Percentiles rank a stretch among this genome's conserved stretches.
Conservation (phyloP, 2,797 vertebrate species). For the Psittacula echo region DNA sequence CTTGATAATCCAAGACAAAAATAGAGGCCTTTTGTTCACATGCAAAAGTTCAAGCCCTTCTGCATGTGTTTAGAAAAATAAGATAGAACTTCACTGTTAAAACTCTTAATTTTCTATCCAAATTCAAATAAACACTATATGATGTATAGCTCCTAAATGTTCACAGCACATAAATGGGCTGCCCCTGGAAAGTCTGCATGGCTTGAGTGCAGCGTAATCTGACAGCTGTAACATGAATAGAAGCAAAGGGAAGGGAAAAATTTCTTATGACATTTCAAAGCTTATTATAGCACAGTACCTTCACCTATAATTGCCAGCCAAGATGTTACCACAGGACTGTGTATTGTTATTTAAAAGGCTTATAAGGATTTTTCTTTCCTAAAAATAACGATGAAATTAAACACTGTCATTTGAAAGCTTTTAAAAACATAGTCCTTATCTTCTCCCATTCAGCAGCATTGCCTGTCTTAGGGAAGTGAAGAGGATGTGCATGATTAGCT, state of each 20-base stretch:
- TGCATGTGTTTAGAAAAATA: neutral
- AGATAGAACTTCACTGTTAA: neutral
- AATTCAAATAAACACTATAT: neutral
- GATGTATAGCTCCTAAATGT: neutral
- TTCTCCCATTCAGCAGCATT: neutral
- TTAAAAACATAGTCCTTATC: slow-evolving; percentile 32
- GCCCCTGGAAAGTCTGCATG: neutral
- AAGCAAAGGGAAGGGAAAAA: slow-evolving; percentile 9
- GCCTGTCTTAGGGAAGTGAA: slow-evolving; percentile 2
- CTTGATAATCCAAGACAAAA: neutral
- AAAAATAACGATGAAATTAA: slow-evolving; percentile 63
- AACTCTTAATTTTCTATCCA: neutral
- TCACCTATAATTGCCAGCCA: slow-evolving; percentile 39
- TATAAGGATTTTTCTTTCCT: slow-evolving; percentile 10
- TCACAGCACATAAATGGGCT: neutral
- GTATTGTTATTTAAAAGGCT: slow-evolving; percentile 66
- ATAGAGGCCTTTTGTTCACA: neutral
- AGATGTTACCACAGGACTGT: slow-evolving; percentile 6
- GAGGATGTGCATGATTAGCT: slow-evolving; percentile 17
- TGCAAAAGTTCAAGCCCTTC: neutral
- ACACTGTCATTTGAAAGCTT: slow-evolving; percentile 33
- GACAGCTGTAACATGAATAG: slow-evolving; percentile 19
- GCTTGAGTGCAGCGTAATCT: neutral
- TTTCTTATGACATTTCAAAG: slow-evolving; percentile 63
- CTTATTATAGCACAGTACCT: slow-evolving; percentile 49